phyloP scores from a whole-genome alignment of 1,140 invertebrate species.

The Cephus cinctus region DNA sequence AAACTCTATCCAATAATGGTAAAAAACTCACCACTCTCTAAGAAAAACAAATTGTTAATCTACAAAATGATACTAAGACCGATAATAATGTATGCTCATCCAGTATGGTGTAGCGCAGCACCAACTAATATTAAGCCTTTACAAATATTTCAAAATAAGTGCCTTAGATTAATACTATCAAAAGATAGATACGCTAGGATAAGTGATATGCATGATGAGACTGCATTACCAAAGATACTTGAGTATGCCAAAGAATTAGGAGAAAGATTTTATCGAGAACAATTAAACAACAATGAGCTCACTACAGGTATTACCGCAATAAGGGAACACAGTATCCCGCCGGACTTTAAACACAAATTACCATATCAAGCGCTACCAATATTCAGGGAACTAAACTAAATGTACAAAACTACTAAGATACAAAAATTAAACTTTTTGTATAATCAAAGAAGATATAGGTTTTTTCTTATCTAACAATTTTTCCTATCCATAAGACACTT shows the following conservation, averaged over 20 bases:
- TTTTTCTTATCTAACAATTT: background rate
- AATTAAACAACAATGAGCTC: conserved; percentile 7
- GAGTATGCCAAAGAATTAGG: conserved; percentile 7
- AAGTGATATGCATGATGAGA: conserved; percentile 5
- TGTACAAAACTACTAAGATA: too few species aligned
- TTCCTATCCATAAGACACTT: background rate
- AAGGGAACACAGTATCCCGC: background rate
- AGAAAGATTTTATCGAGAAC: conserved; percentile 11
- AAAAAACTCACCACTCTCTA: too few species aligned
- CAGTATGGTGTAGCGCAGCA: conserved; percentile 1
- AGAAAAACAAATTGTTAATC: too few species aligned
- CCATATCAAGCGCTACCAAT: background rate
- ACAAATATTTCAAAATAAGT: too few species aligned
- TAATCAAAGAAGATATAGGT: too few species aligned
- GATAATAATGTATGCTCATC: background rate
- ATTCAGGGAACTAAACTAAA: background rate
- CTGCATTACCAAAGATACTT: conserved; percentile 6
- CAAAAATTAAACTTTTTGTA: too few species aligned
- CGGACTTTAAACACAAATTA: background rate
- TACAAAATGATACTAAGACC: conserved; percentile 17
- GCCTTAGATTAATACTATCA: conserved; percentile 6
- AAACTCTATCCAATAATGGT: too few species aligned
- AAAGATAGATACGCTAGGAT: conserved; percentile 10
- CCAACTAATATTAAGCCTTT: too few species aligned
- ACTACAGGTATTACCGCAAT: background rate